phyloP scores from a whole-genome alignment of 2,113 vertebrate species.

The Etheostoma cragini region DNA sequence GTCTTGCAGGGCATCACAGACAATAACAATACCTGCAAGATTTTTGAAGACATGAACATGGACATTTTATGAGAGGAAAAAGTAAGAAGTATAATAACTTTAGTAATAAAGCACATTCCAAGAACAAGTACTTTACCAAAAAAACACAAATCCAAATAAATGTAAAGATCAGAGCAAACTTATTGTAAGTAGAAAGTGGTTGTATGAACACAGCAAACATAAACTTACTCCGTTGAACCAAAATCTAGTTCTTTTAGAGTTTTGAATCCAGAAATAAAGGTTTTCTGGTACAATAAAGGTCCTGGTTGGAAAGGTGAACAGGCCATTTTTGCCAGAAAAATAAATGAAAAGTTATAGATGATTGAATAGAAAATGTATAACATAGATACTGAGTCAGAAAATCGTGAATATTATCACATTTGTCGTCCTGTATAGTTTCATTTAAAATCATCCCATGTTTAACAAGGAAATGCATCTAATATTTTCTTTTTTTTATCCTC shows the following conservation, averaged over 20 bases:
- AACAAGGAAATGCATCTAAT: neutral
- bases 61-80: neutral
- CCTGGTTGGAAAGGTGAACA: neutral
- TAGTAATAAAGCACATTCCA: neutral
- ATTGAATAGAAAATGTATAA: no score
- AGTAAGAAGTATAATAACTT: neutral
- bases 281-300: neutral
- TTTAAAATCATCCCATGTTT: neutral
- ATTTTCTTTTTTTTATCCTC: no score
- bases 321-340: neutral
- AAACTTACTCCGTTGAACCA: neutral
- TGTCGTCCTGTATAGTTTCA: neutral
- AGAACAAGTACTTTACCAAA: no score
- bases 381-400: no score
- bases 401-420: no score
- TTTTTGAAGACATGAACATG: neutral
- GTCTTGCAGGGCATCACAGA: slow-evolving; percentile 14
- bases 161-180: no score
- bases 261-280: neutral
- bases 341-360: no score
- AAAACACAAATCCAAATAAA: neutral
- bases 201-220: no score
- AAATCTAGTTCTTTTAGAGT: neutral
- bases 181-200: no score
- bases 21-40: slow-evolving; percentile 7